These are phyloP conservation scores for Trichoplusia ni DNA, from an alignment of 1,140 invertebrate species.

Conservation along the genomic window DNA sequence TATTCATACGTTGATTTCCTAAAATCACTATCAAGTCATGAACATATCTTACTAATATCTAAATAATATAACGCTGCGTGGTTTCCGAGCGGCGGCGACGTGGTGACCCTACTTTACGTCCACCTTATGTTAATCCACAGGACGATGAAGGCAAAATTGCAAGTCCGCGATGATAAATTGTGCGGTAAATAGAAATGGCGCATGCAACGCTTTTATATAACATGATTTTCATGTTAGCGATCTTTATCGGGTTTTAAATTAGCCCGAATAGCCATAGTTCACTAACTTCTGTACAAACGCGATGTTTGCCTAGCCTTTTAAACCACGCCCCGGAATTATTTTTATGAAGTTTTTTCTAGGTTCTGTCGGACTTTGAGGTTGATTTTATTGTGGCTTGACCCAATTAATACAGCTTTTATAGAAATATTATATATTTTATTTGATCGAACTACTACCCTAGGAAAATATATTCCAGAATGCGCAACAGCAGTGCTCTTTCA, in stretches of 20 bases:
- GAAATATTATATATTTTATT: no score
- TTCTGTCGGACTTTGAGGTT: no score
- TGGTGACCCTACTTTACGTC: conserved; percentile 10
- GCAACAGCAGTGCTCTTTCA: no score
- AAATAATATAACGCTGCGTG: not conserved
- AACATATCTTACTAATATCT: no score
- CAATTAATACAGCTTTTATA: no score
- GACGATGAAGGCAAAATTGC: conserved; percentile 28
- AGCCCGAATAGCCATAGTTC: conserved; percentile 12
- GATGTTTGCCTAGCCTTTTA: conserved; percentile 3
- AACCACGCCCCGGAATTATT: not conserved
- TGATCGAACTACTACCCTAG: no score
- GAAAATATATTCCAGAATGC: no score
- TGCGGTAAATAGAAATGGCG: conserved; percentile 29
- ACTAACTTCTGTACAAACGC: conserved; percentile 14
- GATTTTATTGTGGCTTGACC: no score
- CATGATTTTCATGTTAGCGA: conserved; percentile 24
- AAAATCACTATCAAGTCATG: no score
- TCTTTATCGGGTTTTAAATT: conserved; percentile 22
- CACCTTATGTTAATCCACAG: conserved; percentile 16
- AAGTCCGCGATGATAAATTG: conserved; percentile 19
- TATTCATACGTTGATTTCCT: no score
- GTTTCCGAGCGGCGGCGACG: not conserved
- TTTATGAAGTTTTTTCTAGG: no score
- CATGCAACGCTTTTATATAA: conserved; percentile 30